Base-by-base conservation (phyloP, 2,888 invertebrate species). In the Habrosyne pyritoides region DNA sequence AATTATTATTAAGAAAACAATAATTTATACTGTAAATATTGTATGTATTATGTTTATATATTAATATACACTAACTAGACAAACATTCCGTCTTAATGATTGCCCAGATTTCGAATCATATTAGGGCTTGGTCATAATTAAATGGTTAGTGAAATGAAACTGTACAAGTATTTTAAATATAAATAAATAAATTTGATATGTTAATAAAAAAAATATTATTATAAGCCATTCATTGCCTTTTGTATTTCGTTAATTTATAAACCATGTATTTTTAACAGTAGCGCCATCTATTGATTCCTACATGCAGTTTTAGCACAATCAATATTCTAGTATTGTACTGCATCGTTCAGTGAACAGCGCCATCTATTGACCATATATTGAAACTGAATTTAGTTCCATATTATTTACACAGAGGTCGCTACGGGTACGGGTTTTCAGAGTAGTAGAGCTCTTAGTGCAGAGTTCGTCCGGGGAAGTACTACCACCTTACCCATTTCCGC, bases 151-250 rank as follows among this genome's bases (percentile, higher is more conserved):
- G 28, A 48, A 30, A 22, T 52, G 10, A 50, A 26, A 1, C 21
- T 47, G 28, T 24, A 52, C 36, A 42, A 42, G 42, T 42, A 42
- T 42, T 48, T 42, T 42, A n/a, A 42, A 2, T 42, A 8, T 14
- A 42, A 42, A 18, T 42, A 42, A 18, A n/a, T 33, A 33, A 42
- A 0, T 42, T 42, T 42, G 42, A 18, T 42, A 42, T 18, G 42
- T 42, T 42, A 42, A 42, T 42, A 42, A 14, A 42, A 8, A 33
- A 12, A 33, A 12, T n/a, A 33, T 12, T 10, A 12, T 33, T 2
- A 12, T 33, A 10, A 33, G 10, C 10, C 3, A 33, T 12, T 33
- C 2, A 2, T 10, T 10, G 10, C 33, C 10, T 10, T 2, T 33
- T 12, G 12, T 33, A 12, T 12, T 1, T 12, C 12, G 28, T 10